Evolutionary conservation across 2,888 invertebrate genomes (phyloP).

Genomic region (Lysandra bellargus): DNA sequence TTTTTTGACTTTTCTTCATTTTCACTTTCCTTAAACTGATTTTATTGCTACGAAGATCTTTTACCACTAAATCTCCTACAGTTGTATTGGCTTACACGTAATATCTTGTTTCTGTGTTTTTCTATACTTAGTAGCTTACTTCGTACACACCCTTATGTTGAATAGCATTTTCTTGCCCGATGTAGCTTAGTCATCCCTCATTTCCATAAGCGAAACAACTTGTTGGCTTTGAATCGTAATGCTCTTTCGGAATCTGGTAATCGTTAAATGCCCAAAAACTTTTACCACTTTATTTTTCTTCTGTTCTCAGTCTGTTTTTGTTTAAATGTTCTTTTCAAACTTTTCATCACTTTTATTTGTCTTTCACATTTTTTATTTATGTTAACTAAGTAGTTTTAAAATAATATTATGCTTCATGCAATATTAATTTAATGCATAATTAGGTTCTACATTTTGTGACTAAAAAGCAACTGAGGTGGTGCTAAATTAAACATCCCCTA

Average conservation of each 20-base stretch:
- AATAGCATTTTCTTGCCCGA: slow-evolving; percentile 43
- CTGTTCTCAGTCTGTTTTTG: neutral
- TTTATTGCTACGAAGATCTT: neutral
- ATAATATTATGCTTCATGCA: too few relatives aligned
- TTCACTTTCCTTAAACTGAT: too few relatives aligned
- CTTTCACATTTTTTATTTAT: too few relatives aligned
- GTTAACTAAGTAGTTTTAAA: too few relatives aligned
- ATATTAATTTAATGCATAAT: too few relatives aligned
- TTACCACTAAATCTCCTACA: neutral
- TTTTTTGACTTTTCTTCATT: too few relatives aligned
- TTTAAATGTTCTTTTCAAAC: neutral
- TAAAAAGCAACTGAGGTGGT: neutral
- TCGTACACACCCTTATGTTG: slow-evolving; percentile 36
- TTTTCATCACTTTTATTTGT: neutral
- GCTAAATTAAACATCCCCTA: neutral
- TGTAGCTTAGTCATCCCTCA: slow-evolving; percentile 53
- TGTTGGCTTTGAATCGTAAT: slow-evolving; percentile 33
- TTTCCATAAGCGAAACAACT: slow-evolving; percentile 56
- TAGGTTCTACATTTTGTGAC: neutral
- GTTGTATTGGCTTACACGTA: too few relatives aligned
- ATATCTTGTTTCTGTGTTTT: neutral
- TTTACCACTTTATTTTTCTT: slow-evolving; percentile 25
- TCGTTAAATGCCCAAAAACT: slow-evolving; percentile 24
- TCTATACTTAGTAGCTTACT: neutral
- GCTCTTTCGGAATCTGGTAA: slow-evolving; percentile 30